A percentile compares a stretch with the other conserved stretches of the same genome.
Conservation (phyloP, 2,797 vertebrate genomes). For the Carduelis carduelis region DNA sequence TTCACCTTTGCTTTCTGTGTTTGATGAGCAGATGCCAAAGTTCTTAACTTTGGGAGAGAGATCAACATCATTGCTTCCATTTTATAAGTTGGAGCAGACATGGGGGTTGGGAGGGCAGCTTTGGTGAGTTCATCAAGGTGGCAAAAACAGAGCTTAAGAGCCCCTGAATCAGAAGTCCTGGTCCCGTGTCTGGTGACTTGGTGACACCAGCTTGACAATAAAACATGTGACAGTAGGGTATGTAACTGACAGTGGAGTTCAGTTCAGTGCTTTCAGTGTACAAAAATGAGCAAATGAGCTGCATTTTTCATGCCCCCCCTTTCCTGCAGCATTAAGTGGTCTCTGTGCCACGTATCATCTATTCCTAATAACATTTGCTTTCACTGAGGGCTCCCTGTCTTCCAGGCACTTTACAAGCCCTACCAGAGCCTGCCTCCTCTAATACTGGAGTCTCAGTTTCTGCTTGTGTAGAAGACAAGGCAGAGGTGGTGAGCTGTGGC, state of each 20-base stretch:
- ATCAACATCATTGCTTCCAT: neutral
- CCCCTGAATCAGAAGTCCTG: neutral
- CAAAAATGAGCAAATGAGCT: neutral
- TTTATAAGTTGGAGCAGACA: neutral
- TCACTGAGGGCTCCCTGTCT: neutral
- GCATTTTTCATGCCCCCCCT: neutral
- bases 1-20: neutral
- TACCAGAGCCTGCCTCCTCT: neutral
- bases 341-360: neutral
- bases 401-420: neutral
- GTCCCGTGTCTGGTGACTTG: neutral
- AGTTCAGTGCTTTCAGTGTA: neutral
- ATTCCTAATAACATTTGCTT: neutral
- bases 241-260: neutral
- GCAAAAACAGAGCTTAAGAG: neutral
- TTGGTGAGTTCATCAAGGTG: neutral
- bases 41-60: neutral
- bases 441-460: neutral
- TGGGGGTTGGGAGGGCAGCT: neutral
- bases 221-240: neutral
- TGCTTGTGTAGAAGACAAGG: neutral
- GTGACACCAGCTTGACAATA: neutral
- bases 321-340: neutral
- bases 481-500: neutral
- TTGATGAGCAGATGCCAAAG: neutral